Evolutionary conservation across 1,140 invertebrate species (phyloP), one percentile per base, ranked within the genome.

Genomic region (Microvelia longipes): DNA sequence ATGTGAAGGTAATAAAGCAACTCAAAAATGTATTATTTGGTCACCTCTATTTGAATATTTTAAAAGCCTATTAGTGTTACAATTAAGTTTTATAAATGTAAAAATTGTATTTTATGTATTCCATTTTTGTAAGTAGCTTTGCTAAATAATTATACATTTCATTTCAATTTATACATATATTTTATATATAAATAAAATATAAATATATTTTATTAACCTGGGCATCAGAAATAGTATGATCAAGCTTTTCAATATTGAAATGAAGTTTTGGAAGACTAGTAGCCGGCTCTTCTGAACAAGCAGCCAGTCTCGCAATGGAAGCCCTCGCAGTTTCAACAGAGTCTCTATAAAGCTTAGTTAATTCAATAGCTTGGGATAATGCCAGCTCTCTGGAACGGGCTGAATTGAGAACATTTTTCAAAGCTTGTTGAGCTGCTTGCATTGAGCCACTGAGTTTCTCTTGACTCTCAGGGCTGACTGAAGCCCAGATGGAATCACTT

Each of bases 401-500:
- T 0, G 86, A 88, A 75, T 91, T 91, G 30, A 92, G 75, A 0
- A 88, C 91, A 70, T 92, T 92, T 75, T 92, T 90, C 71, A 93
- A 75, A 1, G 88, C 75, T 73, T 91, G 89, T 29, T 87, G 90
- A 72, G 90, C 85, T 71, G 90, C 85, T 65, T 90, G 87, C 70
- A 91, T 86, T 74, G 92, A 89, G 0, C 86, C 83, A 14, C 88
- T 88, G 1, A 93, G 76, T 73, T 90, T 88, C 71, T 93, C 90
- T 75, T 93, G 91, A 76, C 92, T 90, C 2, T 85, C 83, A 50
- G 85, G 83, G 25, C 85, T 87, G 14, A 94, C 78, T 0, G 91
- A 93, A 0, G 91, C 88, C 88, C 90, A 92, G 63, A 94, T 93
- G 75, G 90, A 89, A 75, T 94, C 90, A 1, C 89, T 89, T 5